These are phyloP conservation scores for Podarcis lilfordi DNA, from an alignment of 2,797 vertebrate genomes.

Conservation along the genomic window DNA sequence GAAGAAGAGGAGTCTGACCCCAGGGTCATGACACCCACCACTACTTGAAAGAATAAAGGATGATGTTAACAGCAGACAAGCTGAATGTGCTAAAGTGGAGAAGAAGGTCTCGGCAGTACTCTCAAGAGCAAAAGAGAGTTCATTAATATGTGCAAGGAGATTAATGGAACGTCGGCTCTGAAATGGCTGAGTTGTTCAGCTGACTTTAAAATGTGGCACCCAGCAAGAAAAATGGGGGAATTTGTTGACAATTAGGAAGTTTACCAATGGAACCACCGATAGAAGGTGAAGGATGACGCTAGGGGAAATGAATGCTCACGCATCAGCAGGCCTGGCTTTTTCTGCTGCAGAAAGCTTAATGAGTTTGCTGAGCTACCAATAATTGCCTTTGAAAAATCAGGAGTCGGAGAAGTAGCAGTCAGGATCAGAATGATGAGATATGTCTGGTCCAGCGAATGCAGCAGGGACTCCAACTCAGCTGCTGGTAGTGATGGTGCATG, in stretches of 20 bases:
- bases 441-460: not conserved
- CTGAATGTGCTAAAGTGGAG: slow-evolving; percentile 23
- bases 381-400: slow-evolving; percentile 16
- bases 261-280: slow-evolving; percentile 4
- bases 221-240: slow-evolving; percentile 16
- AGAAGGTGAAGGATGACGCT: slow-evolving; percentile 32
- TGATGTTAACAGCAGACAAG: slow-evolving; percentile 23
- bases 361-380: not conserved
- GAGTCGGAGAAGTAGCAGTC: not conserved
- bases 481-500: not conserved
- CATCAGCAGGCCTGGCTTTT: not conserved
- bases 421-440: not conserved
- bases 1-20: too few species aligned
- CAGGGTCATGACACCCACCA: too few species aligned
- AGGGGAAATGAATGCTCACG: not conserved
- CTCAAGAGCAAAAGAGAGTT: not conserved
- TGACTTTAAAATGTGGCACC: slow-evolving; percentile 15
- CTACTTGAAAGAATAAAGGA: slow-evolving; percentile 36
- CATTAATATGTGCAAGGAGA: not conserved
- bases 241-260: slow-evolving; percentile 6
- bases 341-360: slow-evolving; percentile 6
- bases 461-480: not conserved
- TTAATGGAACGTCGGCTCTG: not conserved
- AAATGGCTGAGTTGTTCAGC: slow-evolving; percentile 1
- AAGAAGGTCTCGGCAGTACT: not conserved